A percentile compares a stretch with the other conserved stretches of the same genome.
Evolutionary conservation across 2,797 vertebrate genomes (phyloP).

Genomic region (Geotria australis): DNA sequence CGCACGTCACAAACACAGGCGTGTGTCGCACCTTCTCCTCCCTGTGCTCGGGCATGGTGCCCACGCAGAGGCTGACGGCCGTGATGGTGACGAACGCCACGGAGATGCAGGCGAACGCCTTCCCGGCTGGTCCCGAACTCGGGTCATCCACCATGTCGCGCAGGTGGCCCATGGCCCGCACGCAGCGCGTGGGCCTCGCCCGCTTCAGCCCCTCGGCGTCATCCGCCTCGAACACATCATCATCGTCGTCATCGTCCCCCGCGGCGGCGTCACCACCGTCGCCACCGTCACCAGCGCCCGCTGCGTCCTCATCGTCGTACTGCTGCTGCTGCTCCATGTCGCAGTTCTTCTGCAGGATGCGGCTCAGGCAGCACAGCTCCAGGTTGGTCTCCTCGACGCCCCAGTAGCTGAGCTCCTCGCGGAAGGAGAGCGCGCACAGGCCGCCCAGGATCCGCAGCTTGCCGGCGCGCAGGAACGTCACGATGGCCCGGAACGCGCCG

Average conservation of each 20-base stretch:
- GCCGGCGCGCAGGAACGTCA: conserved; percentile 61
- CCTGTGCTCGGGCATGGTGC: conserved; percentile 83
- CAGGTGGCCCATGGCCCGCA: conserved; percentile 31
- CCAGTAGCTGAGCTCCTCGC: conserved; percentile 36
- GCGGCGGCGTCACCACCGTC: conserved; percentile 5
- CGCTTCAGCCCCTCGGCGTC: conserved; percentile 8
- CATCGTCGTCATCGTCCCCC: conserved; percentile 15
- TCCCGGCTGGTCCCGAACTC: conserved; percentile 57
- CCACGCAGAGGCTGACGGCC: conserved; percentile 62
- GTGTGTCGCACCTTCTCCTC: conserved; percentile 34
- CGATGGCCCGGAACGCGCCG: conserved; percentile 60
- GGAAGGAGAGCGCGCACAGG: conserved; percentile 73
- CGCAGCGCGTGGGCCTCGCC: conserved; percentile 10
- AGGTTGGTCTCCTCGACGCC: conserved; percentile 27
- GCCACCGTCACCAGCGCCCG: not conserved
- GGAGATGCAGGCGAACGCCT: conserved; percentile 72
- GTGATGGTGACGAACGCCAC: conserved; percentile 69
- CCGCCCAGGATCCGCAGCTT: conserved; percentile 62
- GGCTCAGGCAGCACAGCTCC: conserved; percentile 25
- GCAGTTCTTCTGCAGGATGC: conserved; percentile 15
- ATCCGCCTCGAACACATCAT: conserved; percentile 7
- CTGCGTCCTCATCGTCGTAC: not conserved
- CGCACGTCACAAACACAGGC: too few relatives aligned
- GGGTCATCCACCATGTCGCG: conserved; percentile 81
- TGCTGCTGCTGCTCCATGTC: conserved; percentile 10